Base-by-base conservation (phyloP, 2,888 invertebrate species). In the Heliconius hortense region DNA sequence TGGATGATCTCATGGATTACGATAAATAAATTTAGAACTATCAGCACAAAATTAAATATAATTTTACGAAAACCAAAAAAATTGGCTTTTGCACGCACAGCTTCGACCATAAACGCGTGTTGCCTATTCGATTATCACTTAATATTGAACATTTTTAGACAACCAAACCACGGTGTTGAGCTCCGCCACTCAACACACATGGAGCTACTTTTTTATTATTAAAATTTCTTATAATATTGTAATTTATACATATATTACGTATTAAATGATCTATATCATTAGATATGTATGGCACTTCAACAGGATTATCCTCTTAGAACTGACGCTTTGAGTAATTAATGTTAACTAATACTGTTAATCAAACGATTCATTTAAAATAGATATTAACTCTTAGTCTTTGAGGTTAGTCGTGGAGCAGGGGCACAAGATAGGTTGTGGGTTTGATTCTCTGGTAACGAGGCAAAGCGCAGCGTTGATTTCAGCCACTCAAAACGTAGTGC, bases 201-300 rank as follows among this genome's bases (percentile, higher is more conserved):
- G 21, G 21, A 53, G 7, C 21, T 0, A 18, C 53, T 53, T n/a
- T 53, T 53, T 43, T 43, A 53, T 53, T 53, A 21, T 53, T n/a
- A n/a, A 53, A 53, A 53, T 53, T 53, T 10, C 56, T 3, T 11
- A 63, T 63, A 35, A 24, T 63, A 35, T 35, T 35, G 21, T n/a
- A n/a, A n/a, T 48, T n/a, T 10, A 56, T n/a, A 56, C 11, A n/a
- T 63, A 21, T 64, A 39, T 53, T 68, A 53, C 13, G 28, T 3
- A 53, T 68, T 31, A 28, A 31, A 5, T 11, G 11, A 26, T 31
- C 18, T 53, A 31, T 53, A 31, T 26, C 53, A 53, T 68, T 68
- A 68, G 28, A 28, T 68, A 68, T 68, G 68, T 68, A 68, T 68
- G 48, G n/a, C 68, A 68, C 31, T n/a, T 68, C 53, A 31, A 53